A percentile compares a stretch with the other conserved stretches of the same genome.
These are phyloP conservation scores for Apantesis nais DNA, from an alignment of 2,888 invertebrate genomes.

Conservation along the genomic window DNA sequence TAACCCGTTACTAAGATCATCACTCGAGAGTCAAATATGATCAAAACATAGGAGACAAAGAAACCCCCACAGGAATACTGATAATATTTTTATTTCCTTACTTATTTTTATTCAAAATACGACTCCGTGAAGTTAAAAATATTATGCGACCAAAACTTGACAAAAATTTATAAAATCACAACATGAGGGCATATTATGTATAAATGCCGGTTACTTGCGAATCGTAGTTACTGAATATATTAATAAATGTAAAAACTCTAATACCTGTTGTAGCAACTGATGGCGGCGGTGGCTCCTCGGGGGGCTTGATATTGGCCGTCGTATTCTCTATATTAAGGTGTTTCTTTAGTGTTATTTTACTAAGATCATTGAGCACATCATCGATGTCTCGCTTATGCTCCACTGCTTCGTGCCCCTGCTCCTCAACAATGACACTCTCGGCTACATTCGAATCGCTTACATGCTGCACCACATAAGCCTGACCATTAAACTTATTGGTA, in stretches of 20 bases:
- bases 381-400: slow-evolving; percentile 76
- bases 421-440: slow-evolving; percentile 60
- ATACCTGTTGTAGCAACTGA: slow-evolving; percentile 58
- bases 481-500: slow-evolving; percentile 60
- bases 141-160: too few relatives aligned
- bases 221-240: neutral
- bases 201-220: neutral
- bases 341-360: slow-evolving; percentile 79
- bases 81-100: too few relatives aligned
- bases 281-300: slow-evolving; percentile 70
- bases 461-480: slow-evolving; percentile 75
- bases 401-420: slow-evolving; percentile 68
- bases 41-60: too few relatives aligned
- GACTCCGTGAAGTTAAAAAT: too few relatives aligned
- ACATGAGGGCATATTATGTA: too few relatives aligned
- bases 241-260: neutral
- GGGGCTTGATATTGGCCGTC: slow-evolving; percentile 77
- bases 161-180: too few relatives aligned
- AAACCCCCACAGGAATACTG: too few relatives aligned
- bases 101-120: too few relatives aligned
- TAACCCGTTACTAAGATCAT: too few relatives aligned
- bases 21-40: too few relatives aligned
- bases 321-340: slow-evolving; percentile 79
- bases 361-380: slow-evolving; percentile 79
- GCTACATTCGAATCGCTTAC: slow-evolving; percentile 71